Evolutionary conservation across 2,113 vertebrate genomes (phyloP), one percentile per base, ranked within the genome.

Genomic region (Phodopus roborovskii): DNA sequence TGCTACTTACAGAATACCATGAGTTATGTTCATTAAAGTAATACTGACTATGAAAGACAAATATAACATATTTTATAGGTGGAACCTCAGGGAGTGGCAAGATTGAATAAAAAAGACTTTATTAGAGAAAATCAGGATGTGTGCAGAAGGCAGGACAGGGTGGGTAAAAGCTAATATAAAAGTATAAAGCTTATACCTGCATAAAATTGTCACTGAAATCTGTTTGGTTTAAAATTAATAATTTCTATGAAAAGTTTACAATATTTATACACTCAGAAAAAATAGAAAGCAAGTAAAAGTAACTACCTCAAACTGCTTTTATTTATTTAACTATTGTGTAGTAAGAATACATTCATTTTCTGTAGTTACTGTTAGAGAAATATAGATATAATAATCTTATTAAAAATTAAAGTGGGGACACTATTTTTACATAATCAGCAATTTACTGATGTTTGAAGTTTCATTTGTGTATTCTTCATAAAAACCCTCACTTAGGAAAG

Each of bases 241-340:
- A 17, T 4, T 60, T 30, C 9, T 68, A 66, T 60, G 39, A 36
- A 36, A 17, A 83, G 45, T 33, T 33, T 6, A 28, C 83, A 62
- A 58, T 8, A 20, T 1, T 6, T 56, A 24, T 73, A 82, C 58
- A 85, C 50, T 77, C 74, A 84, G 6, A 84, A 87, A 28, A 0
- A 1, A 3, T 53, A 68, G n/a, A 26, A 62, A 84, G 1, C 2
- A 42, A 87, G 2, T 9, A 33, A 9, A 66, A 48, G 0, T 50
- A 81, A 60, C 6, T 50, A 39, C 19, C 9, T 26, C 48, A 91
- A 90, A 73, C 0, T n/a, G 36, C 88, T 91, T 91, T 68, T 48
- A 83, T 60, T 56, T 60, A 45, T 89, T 85, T 88, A 92, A 5
- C 10, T 73, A 58, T 84, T 82, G 66, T 45, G n/a, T 39, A 82